Evolutionary conservation across 2,797 vertebrate genomes (phyloP).

Genomic region (Sphenodon punctatus): DNA sequence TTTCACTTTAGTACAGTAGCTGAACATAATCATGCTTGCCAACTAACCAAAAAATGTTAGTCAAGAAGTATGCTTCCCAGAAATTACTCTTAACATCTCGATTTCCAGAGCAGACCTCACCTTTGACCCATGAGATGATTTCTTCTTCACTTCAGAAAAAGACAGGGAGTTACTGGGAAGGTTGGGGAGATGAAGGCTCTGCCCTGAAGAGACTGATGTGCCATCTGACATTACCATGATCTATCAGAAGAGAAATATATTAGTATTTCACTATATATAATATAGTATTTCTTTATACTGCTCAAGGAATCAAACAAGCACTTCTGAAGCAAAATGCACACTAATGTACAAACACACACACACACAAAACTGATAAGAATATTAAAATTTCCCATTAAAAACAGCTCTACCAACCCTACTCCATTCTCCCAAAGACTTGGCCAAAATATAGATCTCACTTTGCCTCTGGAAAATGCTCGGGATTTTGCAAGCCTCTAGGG

Average conservation of each 20-base stretch:
- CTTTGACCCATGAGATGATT: slow-evolving; percentile 87
- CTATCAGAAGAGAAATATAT: slow-evolving; percentile 62
- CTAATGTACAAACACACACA: neutral
- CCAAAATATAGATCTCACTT: too few relatives aligned
- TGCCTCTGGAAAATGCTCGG: too few relatives aligned
- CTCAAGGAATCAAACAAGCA: neutral
- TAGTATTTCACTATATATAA: neutral
- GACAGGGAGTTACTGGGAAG: slow-evolving; percentile 85
- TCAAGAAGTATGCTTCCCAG: neutral
- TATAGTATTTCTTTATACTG: neutral
- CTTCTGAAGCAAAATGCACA: neutral
- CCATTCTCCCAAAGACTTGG: too few relatives aligned
- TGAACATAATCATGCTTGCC: neutral
- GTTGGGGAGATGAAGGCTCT: slow-evolving; percentile 86
- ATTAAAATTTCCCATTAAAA: too few relatives aligned
- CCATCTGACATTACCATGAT: slow-evolving; percentile 93
- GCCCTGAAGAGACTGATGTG: slow-evolving; percentile 78
- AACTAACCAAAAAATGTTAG: neutral
- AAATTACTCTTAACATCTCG: too few relatives aligned
- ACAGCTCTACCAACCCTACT: too few relatives aligned
- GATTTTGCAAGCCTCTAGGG: too few relatives aligned
- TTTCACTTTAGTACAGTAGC: neutral
- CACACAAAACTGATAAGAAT: too few relatives aligned
- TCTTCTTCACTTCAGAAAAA: slow-evolving; percentile 87
- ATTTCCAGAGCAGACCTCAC: slow-evolving; percentile 68